These are phyloP conservation scores for Sylvietta virens DNA, from an alignment of 2,113 vertebrate genomes.

Conservation along the genomic window DNA sequence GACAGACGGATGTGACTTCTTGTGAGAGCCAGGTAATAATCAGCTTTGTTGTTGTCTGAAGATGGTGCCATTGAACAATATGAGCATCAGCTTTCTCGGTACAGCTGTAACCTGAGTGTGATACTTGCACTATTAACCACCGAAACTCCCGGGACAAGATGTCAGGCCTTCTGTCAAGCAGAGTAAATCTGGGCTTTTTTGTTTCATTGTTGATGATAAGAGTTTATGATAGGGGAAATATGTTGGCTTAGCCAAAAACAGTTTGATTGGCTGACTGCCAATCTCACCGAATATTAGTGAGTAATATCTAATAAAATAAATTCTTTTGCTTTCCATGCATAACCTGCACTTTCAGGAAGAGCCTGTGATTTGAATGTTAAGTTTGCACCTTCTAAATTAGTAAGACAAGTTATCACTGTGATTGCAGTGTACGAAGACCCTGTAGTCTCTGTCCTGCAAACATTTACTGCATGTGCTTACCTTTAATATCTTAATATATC, in stretches of 20 bases:
- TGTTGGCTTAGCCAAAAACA: not conserved
- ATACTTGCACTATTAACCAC: not conserved
- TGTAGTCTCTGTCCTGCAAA: not conserved
- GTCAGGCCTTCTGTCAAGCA: not conserved
- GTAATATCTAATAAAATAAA: not conserved
- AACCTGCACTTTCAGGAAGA: not conserved
- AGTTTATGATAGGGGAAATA: not conserved
- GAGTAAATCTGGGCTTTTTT: not conserved
- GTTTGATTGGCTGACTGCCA: not conserved
- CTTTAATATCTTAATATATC: not conserved
- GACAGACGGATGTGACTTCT: not conserved
- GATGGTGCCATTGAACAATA: conserved; percentile 10
- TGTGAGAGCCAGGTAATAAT: not conserved
- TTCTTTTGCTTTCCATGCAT: not conserved
- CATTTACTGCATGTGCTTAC: not conserved
- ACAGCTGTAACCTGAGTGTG: not conserved
- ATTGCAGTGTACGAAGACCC: not conserved
- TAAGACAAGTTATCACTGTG: not conserved
- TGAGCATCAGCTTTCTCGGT: accelerated
- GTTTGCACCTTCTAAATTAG: not conserved
- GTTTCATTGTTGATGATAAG: not conserved
- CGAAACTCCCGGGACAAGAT: not conserved
- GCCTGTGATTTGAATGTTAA: not conserved
- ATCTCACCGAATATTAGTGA: not conserved
- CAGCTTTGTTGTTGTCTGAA: not conserved